Base-by-base conservation (phyloP, 2,113 vertebrate genomes). In the Pantherophis guttatus region DNA sequence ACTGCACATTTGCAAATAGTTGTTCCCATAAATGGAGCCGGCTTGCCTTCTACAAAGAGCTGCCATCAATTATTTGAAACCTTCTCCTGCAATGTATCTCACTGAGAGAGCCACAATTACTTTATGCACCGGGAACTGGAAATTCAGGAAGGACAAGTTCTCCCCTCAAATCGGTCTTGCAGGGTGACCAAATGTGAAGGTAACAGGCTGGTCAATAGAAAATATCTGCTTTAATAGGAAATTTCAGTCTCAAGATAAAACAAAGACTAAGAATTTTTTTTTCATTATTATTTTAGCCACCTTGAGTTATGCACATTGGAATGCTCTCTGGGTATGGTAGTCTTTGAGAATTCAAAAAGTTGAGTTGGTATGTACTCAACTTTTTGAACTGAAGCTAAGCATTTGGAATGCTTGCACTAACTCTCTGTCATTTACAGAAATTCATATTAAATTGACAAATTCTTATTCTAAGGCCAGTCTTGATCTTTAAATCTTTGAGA, bases 1-100 rank as follows among this genome's bases (percentile, higher is more conserved):
- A 95, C 94, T 57, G 91, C 85, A 92, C 92, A 95, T 95, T 94
- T 96, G 29, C 92, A 96, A 94, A 94, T 57, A 95, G 92, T 94
- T 96, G 19, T 86, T 92, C 86, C 93, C 93, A 54, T 93, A 97
- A 97, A 97, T 75, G 88, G 88, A 96, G 55, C 62, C 95, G 94
- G 88, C 15, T 93, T 95, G 95, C 93, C 54, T 92, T 62, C 92
- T 0, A 52, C 54, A 95, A 93, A 94, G 90, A 95, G 92, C 94
- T 95, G 54, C n/a, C 94, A 93, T 90, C 62, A 21, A 91, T 97
- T 94, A 93, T 92, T 97, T 95, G 95, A 96, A 97, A 86, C 86
- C 94, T 93, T 29, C 93, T 89, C 21, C 91, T 65, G 70, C 91
- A 95, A 95, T 24, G 50, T 62, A 81, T 24, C 44, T 48, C 86